phyloP scores from a whole-genome alignment of 2,113 vertebrate species.

The Sisor rabdophorus region DNA sequence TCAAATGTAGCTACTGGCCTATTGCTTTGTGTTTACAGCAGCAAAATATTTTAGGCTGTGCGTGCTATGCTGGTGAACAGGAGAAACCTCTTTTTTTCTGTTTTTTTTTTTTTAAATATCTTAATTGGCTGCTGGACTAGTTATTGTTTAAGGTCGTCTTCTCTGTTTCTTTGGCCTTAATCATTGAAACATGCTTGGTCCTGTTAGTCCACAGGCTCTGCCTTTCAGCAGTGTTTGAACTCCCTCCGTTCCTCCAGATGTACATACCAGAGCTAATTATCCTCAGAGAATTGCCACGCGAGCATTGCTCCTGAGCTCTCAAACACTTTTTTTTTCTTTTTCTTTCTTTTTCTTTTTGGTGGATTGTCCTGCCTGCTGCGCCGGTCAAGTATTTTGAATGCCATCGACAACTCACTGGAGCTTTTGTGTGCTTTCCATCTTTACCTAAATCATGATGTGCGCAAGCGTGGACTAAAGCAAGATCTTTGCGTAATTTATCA shows the following conservation, averaged over 20 bases:
- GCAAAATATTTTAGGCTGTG: not conserved
- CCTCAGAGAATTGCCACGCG: conserved; percentile 35
- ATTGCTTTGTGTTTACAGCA: not conserved
- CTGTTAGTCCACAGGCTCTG: conserved; percentile 17
- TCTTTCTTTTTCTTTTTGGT: conserved; percentile 16
- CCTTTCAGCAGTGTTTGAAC: conserved; percentile 6
- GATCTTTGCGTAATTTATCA: conserved; percentile 4
- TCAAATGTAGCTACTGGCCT: not conserved
- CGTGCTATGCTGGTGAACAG: not conserved
- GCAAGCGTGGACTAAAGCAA: not conserved
- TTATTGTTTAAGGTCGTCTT: not conserved
- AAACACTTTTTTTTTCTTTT: not conserved
- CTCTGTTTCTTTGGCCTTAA: not conserved
- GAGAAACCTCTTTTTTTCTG: not conserved
- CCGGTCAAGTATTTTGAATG: not conserved
- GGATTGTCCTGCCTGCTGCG: not conserved
- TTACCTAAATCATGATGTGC: not conserved
- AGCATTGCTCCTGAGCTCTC: not conserved
- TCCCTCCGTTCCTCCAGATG: conserved; percentile 39
- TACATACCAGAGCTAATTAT: conserved; percentile 39
- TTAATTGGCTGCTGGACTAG: not conserved
- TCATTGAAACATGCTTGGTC: conserved; percentile 9
- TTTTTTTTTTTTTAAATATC: not conserved
- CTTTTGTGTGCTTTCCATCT: not conserved
- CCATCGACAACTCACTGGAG: not conserved